Evolutionary conservation across 92 coral and sea anemone genomes (phyloP), one percentile per base, ranked within the genome.

Genomic region (Metridium senile): DNA sequence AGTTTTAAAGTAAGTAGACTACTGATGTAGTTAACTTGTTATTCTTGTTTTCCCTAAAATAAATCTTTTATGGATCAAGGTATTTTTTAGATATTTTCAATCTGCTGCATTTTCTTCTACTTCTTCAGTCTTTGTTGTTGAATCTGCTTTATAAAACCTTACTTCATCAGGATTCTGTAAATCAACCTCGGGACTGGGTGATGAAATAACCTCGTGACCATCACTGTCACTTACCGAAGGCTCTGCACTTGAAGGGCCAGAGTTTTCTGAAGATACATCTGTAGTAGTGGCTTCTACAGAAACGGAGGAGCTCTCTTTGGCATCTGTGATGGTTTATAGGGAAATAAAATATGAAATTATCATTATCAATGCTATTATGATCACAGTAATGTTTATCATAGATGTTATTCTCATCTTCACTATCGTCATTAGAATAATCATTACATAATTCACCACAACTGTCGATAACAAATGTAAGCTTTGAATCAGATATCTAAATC

Each of bases 101-200:
- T 39, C 49, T 39, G n/a, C n/a, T 7, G 25, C 61, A 16, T 63
- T 52, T 68, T 35, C 66, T 13, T 79, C 58, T 73, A 52, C 21
- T 7, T 39, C 49, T 4, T 39, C 49, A 4, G 49, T 39, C 49
- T 39, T 39, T 39, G 49, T 39, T 6, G 49, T 39, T 6, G 49
- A 39, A 13, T 39, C 49, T 39, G 49, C 49, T 62, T 75, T 86
- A 64, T 75, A 85, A 85, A 91, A 91, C 83, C 87, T 89, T 71
- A 91, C 93, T 58, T 82, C 93, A 54, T 84, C 89, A 39, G 87
- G 91, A 49, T 81, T 89, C 70, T 91, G 84, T 52, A 91, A 88
- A 30, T 71, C 72, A 46, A 91, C 97, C 62, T 80, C 93, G 26
- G 97, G 93, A 54, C 93, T 91, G 86, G 89, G 87, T 27, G 97